phyloP scores from a whole-genome alignment of 1,140 invertebrate species.

The Stratiolaelaps scimitus region DNA sequence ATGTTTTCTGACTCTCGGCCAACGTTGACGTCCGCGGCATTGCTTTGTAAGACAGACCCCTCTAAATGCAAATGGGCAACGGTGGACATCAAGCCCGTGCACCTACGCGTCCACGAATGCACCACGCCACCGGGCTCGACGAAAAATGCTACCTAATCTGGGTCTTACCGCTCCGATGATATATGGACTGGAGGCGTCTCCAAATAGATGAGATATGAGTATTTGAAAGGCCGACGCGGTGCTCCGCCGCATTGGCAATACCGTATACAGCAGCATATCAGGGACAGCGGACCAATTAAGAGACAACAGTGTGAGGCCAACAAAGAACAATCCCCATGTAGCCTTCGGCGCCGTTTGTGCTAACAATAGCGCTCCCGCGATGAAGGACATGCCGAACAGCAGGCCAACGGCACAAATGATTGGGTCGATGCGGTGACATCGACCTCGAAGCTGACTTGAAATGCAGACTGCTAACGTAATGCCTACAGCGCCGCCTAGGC shows the following conservation, averaged over 20 bases:
- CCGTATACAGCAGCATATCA: constrained; percentile 91
- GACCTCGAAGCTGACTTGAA: constrained; percentile 55
- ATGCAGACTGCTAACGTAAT: constrained; percentile 73
- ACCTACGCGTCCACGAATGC: too few species aligned
- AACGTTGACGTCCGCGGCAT: too few species aligned
- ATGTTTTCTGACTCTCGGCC: too few species aligned
- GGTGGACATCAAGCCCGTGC: too few species aligned
- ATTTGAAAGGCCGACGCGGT: constrained; percentile 90
- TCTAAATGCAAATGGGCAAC: too few species aligned
- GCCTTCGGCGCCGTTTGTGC: constrained; percentile 54
- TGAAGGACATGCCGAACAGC: constrained; percentile 66
- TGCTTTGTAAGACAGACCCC: too few species aligned
- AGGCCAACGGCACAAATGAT: constrained; percentile 80
- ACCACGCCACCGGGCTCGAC: too few species aligned
- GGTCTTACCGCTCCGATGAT: constrained; percentile 71
- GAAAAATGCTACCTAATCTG: too few species aligned
- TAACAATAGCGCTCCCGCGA: constrained; percentile 58
- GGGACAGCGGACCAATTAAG: constrained; percentile 96
- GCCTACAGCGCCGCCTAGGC: constrained; percentile 78
- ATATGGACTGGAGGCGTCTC: constrained; percentile 85
- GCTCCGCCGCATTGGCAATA: constrained; percentile 72
- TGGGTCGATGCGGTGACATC: constrained; percentile 63
- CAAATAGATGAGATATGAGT: constrained; percentile 76
- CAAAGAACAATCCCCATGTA: constrained; percentile 53
- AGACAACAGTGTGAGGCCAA: constrained; percentile 57